A percentile compares a stretch with the other conserved stretches of the same genome.
Evolutionary conservation across 2,888 invertebrate species (phyloP).

Genomic region (Crossocerus cetratus): DNA sequence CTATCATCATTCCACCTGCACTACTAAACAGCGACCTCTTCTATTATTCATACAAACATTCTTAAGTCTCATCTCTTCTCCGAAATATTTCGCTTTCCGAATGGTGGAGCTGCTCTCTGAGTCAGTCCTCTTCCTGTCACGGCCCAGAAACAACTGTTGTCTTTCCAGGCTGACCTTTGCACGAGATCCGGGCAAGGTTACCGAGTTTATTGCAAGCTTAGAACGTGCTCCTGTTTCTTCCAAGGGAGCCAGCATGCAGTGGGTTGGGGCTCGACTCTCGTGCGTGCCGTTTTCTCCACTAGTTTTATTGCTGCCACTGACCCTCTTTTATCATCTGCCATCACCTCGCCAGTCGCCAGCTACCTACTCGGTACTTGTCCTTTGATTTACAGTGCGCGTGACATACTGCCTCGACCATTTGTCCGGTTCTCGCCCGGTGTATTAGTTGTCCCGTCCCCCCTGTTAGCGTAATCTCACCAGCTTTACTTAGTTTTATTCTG

Average conservation of each 20-base stretch:
- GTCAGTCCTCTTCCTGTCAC: constrained; percentile 7
- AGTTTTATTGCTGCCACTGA: constrained; percentile 11
- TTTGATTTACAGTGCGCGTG: background rate
- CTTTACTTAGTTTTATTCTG: too few species aligned
- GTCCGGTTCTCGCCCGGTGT: too few species aligned
- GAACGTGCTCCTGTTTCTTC: constrained; percentile 61
- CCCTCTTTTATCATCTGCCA: background rate
- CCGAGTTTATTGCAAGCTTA: constrained; percentile 63
- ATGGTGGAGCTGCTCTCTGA: too few species aligned
- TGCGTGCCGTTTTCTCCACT: constrained; percentile 18
- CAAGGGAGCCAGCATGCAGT: constrained; percentile 28
- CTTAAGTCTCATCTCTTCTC: too few species aligned
- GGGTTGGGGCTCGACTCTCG: constrained; percentile 16
- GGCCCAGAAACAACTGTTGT: constrained; percentile 27
- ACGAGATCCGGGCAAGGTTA: constrained; percentile 63
- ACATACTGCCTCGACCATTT: too few species aligned
- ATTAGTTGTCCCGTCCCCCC: too few species aligned
- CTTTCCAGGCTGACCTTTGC: constrained; percentile 61
- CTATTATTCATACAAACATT: too few species aligned
- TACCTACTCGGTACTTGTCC: background rate
- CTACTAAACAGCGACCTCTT: too few species aligned
- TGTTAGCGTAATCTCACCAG: too few species aligned
- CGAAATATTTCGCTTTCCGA: too few species aligned
- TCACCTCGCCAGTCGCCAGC: background rate
- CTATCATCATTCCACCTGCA: too few species aligned